Base-by-base conservation (phyloP, 2,797 vertebrate genomes). In the Emydoidea blandingii region DNA sequence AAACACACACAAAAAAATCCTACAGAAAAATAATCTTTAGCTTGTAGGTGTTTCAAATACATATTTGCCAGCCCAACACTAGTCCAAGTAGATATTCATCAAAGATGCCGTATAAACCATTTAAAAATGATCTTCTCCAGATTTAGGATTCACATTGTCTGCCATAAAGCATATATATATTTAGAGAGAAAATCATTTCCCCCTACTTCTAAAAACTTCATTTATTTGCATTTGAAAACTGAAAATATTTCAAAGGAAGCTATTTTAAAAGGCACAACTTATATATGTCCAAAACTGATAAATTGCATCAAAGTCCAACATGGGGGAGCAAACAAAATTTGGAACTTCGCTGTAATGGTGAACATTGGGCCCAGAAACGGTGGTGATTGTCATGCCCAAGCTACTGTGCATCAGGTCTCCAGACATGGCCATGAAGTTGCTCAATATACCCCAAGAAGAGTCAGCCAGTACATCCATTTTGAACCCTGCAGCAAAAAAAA, bases 241-340 rank as follows among this genome's bases (percentile, higher is more conserved):
- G 23, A 37, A 83, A 88, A 84, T 83, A 92, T 91, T 91, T 93
- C 19, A 89, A 79, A 94, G 93, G 79, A 94, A 94, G 81, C 89
- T 88, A 93, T 37, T 65, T 68, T 86, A 97, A 50, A 96, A 92
- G 92, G 81, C 83, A 88, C n/a, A 49, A 76, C 86, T 96, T 31
- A 2, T 82, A 37, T 85, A n/a, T 25, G 52, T 88, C 37, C 10
- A 8, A 92, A 84, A 88, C n/a, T 29, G 89, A 92, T 81, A 54
- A 65, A 90, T 44, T 91, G 90, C 68, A 91, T 84, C 79, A 84
- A 85, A 94, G 83, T 93, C 91, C 92, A 95, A 82, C 74, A 57
- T 83, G 94, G 83, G 65, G 81, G 54, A 93, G 89, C 91, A 93
- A 82, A 93, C 37, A 87, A 78, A 52, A 59, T 92, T 47, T 65